Evolutionary conservation across 1,140 invertebrate species (phyloP).

Genomic region (Akabosia matsudoensis): DNA sequence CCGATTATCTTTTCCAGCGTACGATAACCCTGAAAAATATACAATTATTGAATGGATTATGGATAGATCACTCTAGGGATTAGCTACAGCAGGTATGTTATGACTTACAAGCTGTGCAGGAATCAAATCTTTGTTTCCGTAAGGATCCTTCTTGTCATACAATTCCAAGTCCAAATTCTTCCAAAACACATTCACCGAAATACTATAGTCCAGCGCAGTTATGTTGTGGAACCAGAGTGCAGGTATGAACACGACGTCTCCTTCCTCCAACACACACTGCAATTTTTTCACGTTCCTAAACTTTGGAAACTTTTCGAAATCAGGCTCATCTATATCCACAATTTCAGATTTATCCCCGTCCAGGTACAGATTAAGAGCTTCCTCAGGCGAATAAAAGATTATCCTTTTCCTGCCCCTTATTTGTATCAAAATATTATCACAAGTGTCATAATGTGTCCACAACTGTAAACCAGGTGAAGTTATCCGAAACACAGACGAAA

Average conservation of each 20-base stretch:
- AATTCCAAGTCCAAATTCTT: constrained; percentile 53
- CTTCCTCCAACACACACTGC: constrained; percentile 56
- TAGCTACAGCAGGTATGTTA: neutral
- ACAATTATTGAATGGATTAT: constrained; percentile 1
- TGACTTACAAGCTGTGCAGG: constrained; percentile 52
- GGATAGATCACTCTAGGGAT: neutral
- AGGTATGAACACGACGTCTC: constrained; percentile 63
- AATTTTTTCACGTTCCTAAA: constrained; percentile 53
- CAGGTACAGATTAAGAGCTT: constrained; percentile 58
- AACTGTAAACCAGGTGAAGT: constrained; percentile 56
- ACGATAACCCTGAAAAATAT: constrained; percentile 52
- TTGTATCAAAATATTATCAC: constrained; percentile 62
- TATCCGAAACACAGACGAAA: constrained; percentile 61
- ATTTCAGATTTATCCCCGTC: constrained; percentile 61
- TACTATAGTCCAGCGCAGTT: constrained; percentile 55
- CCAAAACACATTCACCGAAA: constrained; percentile 64
- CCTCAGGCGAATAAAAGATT: constrained; percentile 57
- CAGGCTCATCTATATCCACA: constrained; percentile 58
- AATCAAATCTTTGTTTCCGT: constrained; percentile 60
- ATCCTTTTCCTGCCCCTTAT: constrained; percentile 57
- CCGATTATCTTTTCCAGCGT: constrained; percentile 56
- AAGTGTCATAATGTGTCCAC: constrained; percentile 66
- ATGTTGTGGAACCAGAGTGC: constrained; percentile 65
- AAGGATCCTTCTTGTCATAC: constrained; percentile 60
- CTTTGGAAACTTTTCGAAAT: constrained; percentile 55